These are phyloP conservation scores for Macrotis lagotis DNA, from an alignment of 2,113 vertebrate species.

Conservation along the genomic window DNA sequence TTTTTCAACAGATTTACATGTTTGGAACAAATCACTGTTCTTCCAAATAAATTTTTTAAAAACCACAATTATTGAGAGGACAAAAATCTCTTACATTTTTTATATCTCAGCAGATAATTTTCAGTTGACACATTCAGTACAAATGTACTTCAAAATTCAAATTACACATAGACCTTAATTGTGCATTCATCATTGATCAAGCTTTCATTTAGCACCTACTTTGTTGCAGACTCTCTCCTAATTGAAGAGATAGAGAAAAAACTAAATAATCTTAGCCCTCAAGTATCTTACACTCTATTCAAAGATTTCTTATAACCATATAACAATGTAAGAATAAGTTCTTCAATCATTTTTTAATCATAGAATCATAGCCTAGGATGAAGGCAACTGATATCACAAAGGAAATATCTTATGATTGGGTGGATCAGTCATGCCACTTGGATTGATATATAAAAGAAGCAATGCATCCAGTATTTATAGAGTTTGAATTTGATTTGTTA, in stretches of 20 bases:
- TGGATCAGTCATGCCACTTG: background rate
- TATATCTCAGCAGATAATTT: constrained; percentile 40
- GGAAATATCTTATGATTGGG: background rate
- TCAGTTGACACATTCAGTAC: constrained; percentile 25
- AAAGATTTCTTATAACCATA: background rate
- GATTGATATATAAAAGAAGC: background rate
- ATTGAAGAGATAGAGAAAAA: background rate
- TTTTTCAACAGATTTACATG: constrained; percentile 39
- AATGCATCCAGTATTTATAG: background rate
- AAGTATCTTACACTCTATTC: background rate
- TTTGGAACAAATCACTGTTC: constrained; percentile 44
- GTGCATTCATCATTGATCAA: background rate
- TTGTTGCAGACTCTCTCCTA: background rate
- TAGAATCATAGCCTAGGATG: background rate
- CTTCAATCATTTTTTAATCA: background rate
- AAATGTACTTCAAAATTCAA: constrained; percentile 14
- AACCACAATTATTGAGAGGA: constrained; percentile 19
- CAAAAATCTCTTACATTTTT: constrained; percentile 56
- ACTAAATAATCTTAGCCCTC: background rate
- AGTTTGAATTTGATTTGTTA: background rate
- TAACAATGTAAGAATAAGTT: background rate
- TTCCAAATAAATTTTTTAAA: constrained; percentile 58
- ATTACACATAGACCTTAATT: background rate
- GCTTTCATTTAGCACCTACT: background rate
- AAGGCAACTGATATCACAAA: background rate